These are phyloP conservation scores for Mimumesa dahlbomi DNA, from an alignment of 2,888 invertebrate genomes.

Conservation along the genomic window DNA sequence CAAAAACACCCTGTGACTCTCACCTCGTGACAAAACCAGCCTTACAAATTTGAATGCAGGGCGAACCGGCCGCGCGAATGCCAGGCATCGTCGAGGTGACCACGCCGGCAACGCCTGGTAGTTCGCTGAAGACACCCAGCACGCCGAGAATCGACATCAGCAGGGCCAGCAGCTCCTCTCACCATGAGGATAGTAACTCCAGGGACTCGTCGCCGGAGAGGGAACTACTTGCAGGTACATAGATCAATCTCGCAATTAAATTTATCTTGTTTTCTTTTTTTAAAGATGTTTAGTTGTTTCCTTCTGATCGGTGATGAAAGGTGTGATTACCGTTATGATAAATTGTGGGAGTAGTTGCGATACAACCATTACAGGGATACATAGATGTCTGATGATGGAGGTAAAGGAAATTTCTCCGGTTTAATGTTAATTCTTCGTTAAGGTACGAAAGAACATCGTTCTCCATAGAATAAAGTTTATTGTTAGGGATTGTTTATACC, in stretches of 20 bases:
- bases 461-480: too few relatives aligned
- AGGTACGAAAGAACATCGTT: too few relatives aligned
- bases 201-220: conserved; percentile 92
- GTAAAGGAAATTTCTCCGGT: too few relatives aligned
- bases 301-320: background rate
- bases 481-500: too few relatives aligned
- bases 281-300: background rate
- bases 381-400: too few relatives aligned
- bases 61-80: conserved; percentile 77
- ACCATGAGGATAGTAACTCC: conserved; percentile 87
- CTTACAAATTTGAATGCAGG: conserved; percentile 72
- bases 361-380: too few relatives aligned
- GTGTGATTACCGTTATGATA: too few relatives aligned
- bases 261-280: background rate
- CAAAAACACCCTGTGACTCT: conserved; percentile 20
- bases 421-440: too few relatives aligned
- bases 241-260: background rate
- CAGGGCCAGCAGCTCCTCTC: conserved; percentile 92
- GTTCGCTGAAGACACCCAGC: conserved; percentile 84
- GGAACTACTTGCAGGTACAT: conserved; percentile 86
- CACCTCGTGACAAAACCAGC: conserved; percentile 61
- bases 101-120: conserved; percentile 76
- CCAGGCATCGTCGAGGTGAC: conserved; percentile 81
- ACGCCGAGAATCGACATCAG: conserved; percentile 95
- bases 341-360: too few relatives aligned